phyloP scores from a whole-genome alignment of 2,888 invertebrate species.

The Rhingia rostrata region DNA sequence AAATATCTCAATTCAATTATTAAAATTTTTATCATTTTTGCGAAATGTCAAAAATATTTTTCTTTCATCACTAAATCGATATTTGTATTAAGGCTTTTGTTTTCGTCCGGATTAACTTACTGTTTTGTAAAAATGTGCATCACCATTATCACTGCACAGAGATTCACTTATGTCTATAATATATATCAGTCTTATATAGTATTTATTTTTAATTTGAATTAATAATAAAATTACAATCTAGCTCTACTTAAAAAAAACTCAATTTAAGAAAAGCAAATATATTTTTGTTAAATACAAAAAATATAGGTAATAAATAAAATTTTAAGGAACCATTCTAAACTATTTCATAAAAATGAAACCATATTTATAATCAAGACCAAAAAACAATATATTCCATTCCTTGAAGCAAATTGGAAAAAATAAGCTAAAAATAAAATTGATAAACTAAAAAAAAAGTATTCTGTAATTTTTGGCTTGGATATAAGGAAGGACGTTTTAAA shows the following conservation, averaged over 20 bases:
- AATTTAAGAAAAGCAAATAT: constrained; percentile 58
- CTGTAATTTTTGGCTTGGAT: constrained; percentile 1
- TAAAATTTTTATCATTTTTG: neutral
- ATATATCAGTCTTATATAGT: constrained; percentile 28
- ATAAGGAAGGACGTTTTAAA: constrained; percentile 21
- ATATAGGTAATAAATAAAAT: constrained; percentile 20
- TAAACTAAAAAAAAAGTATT: constrained; percentile 7
- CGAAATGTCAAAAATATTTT: neutral
- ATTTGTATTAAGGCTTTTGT: constrained; percentile 41
- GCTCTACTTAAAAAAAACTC: constrained; percentile 56
- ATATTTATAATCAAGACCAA: constrained; percentile 59
- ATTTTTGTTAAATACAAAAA: constrained; percentile 9
- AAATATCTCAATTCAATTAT: neutral
- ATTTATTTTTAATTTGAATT: constrained; percentile 25
- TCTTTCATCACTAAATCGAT: neutral
- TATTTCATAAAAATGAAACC: constrained; percentile 46
- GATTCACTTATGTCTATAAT: constrained; percentile 37
- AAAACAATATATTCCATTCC: constrained; percentile 68
- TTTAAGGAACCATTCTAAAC: constrained; percentile 69
- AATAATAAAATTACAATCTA: constrained; percentile 64
- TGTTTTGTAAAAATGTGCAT: constrained; percentile 34
- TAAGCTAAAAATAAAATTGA: constrained; percentile 38
- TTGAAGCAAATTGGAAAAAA: constrained; percentile 59
- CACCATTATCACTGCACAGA: constrained; percentile 32
- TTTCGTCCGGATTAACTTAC: constrained; percentile 30